These are phyloP conservation scores for Acipenser ruthenus DNA, from an alignment of 2,797 vertebrate species.

Conservation along the genomic window DNA sequence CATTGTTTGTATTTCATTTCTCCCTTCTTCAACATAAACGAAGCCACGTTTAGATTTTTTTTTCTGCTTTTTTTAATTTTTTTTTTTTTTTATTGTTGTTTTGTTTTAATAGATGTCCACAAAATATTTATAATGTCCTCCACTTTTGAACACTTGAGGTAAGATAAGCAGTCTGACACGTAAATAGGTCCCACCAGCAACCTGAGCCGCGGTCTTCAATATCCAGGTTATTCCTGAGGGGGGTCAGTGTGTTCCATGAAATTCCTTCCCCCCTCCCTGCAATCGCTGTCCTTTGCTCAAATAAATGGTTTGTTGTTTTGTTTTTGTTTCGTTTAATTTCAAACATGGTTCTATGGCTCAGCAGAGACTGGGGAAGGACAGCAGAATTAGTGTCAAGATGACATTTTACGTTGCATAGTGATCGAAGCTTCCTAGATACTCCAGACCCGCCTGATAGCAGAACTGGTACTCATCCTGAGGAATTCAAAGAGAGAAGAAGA, in stretches of 20 bases:
- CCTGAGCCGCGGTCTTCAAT: conserved; percentile 51
- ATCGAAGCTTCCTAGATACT: conserved; percentile 98
- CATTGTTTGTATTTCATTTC: not conserved
- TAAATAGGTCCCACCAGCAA: conserved; percentile 51
- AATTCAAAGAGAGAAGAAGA: conserved; percentile 18
- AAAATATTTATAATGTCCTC: conserved; percentile 58
- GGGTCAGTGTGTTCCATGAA: conserved; percentile 34
- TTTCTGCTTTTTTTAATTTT: too few species aligned
- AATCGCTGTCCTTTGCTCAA: conserved; percentile 34
- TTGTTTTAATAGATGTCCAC: conserved; percentile 51
- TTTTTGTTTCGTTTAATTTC: conserved; percentile 57
- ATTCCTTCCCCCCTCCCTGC: conserved; percentile 36
- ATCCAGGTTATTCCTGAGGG: conserved; percentile 41
- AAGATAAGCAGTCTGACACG: conserved; percentile 66
- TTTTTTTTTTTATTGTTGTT: conserved; percentile 8
- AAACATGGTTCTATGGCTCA: conserved; percentile 76
- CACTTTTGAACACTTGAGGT: conserved; percentile 76
- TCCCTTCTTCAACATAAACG: conserved; percentile 1
- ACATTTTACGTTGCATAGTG: conserved; percentile 99
- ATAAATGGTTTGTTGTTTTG: conserved; percentile 40
- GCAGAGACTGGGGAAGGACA: conserved; percentile 60
- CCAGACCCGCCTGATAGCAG: conserved; percentile 94
- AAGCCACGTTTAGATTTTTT: conserved; percentile 10
- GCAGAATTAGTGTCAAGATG: conserved; percentile 61
- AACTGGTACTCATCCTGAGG: conserved; percentile 95